Base-by-base conservation (phyloP, 1,140 invertebrate species). In the Ostrea denselamellosa region DNA sequence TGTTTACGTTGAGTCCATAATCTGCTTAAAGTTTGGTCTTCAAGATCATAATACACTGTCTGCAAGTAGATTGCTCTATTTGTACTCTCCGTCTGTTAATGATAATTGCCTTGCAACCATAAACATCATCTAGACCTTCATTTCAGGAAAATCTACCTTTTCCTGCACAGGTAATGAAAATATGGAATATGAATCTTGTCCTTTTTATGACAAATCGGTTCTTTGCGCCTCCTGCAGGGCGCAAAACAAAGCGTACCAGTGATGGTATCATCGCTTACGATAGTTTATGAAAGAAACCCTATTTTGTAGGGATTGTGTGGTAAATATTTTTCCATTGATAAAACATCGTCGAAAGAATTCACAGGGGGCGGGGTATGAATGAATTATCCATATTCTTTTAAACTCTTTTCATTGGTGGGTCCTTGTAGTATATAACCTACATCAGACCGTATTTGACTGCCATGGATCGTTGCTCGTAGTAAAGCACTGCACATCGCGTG, bases 321-420 rank as follows among this genome's bases (percentile, higher is more conserved):
- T 77, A 77, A 77, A 77, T 77, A 77, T 77, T 77, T 28, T 77
- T 77, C 68, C 68, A 77, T 77, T 77, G 68, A 77, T 77, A 77
- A 77, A 77, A 77, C 68, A 28, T 34, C 25, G 14, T 25, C 68
- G 12, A 77, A 77, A 77, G 68, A 77, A 77, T 77, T 77, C 28
- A 77, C 68, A 77, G 28, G 68, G 68, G 68, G 68, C 68, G 68
- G 68, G 28, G 68, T 77, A 77, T 77, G 68, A 77, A 77, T 77
- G 68, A 77, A 77, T 77, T 77, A 77, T 77, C 12, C 28, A 77
- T 28, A 28, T 77, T 34, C 28, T 77, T 77, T 77, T 28, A 77
- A 77, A 77, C 68, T 28, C 25, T 77, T 77, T 34, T 34, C 22
- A 77, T 77, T 77, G 68, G 68, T 77, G 22, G 68, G 68, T 14